phyloP scores from a whole-genome alignment of 2,888 invertebrate species.

The Isotomurus palustris region DNA sequence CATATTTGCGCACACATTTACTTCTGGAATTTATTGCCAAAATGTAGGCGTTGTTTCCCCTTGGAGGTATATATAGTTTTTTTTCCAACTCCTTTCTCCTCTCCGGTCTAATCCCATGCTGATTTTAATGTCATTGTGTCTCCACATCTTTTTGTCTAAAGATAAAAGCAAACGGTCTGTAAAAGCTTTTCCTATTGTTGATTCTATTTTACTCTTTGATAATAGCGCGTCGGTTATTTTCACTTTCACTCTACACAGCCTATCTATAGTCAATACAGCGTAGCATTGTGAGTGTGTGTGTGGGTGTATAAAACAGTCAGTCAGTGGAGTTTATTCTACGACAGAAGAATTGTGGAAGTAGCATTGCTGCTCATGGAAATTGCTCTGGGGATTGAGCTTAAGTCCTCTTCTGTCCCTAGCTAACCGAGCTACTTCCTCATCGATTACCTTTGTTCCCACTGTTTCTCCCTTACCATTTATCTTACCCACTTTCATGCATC shows the following conservation, averaged over 20 bases:
- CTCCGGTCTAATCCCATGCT: background rate
- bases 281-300: no score
- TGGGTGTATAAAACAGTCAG: no score
- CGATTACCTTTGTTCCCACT: no score
- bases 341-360: no score
- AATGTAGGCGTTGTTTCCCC: background rate
- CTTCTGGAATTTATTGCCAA: background rate
- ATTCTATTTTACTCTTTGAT: background rate
- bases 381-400: no score
- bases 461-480: no score
- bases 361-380: no score
- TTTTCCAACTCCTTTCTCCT: background rate
- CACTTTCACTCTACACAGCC: background rate
- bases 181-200: background rate
- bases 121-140: background rate
- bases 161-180: background rate
- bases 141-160: background rate
- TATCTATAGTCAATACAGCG: background rate
- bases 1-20: background rate
- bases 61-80: no score
- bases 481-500: no score
- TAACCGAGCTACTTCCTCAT: no score
- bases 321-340: no score
- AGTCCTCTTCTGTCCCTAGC: no score
- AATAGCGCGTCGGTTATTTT: background rate